Evolutionary conservation across 2,888 invertebrate species (phyloP).

Genomic region (Drosophila peninsularis): DNA sequence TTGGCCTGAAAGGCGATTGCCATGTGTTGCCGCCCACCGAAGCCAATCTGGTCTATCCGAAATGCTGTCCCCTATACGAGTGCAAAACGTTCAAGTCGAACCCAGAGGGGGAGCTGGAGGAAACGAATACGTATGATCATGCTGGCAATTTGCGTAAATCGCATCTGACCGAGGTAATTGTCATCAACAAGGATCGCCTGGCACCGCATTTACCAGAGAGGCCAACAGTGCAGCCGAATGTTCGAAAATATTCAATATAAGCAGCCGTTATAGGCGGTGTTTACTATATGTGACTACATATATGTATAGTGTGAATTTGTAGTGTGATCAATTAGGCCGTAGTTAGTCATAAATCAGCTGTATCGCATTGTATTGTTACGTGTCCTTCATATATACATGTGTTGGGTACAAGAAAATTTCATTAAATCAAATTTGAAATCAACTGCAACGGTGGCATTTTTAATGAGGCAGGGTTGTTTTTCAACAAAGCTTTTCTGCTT

Average conservation of each 20-base stretch:
- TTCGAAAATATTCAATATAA: constrained; percentile 56
- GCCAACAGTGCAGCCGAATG: constrained; percentile 22
- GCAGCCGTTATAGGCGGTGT: background rate
- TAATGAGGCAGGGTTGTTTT: constrained; percentile 5
- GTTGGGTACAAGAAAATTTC: constrained; percentile 8
- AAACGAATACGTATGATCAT: constrained; percentile 80
- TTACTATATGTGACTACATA: too few relatives aligned
- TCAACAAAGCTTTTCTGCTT: background rate
- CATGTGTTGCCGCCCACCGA: constrained; percentile 64
- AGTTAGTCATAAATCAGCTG: constrained; percentile 27
- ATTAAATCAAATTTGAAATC: constrained; percentile 4
- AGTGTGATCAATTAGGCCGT: constrained; percentile 41
- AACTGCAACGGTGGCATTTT: constrained; percentile 18
- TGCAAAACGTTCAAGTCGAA: constrained; percentile 71
- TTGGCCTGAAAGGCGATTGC: constrained; percentile 72
- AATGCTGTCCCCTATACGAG: constrained; percentile 82
- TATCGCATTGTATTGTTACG: constrained; percentile 24
- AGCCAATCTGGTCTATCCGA: constrained; percentile 77
- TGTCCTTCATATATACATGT: constrained; percentile 1
- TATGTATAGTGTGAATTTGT: constrained; percentile 8
- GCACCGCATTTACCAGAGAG: background rate
- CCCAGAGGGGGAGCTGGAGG: constrained; percentile 67
- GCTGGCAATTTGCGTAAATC: constrained; percentile 76
- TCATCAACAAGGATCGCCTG: constrained; percentile 32
- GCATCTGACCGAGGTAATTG: constrained; percentile 74